Evolutionary conservation across 2,888 invertebrate species (phyloP), one percentile per base, ranked within the genome.

Genomic region (Napeogenes inachia): DNA sequence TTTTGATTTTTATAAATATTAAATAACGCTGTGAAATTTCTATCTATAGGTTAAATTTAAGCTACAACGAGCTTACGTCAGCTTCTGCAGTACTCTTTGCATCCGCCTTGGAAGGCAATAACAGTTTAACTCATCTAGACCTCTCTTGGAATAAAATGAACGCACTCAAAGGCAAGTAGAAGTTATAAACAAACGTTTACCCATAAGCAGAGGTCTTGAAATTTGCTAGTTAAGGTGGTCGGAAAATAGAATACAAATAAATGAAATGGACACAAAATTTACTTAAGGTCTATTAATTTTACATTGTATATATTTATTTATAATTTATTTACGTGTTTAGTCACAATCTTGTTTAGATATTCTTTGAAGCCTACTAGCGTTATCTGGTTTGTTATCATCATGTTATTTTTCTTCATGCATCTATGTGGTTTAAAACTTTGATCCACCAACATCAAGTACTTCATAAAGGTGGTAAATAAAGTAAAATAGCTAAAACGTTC

Each of bases 121-220:
- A 78, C 53, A 72, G 65, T 21, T 65, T 75, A 12, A 79, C 75
- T 2, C 74, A 76, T 59, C 68, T 81, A n/a, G 74, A 82, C 66
- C 46, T 82, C 21, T 81, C 80, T 0, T 79, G 79, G 80, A 83
- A 81, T 63, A 73, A 72, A 35, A 69, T 80, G 56, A 62, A 62
- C 66, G 4, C 57, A 13, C 54, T 64, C 54, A 68, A 66, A 65
- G 68, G 65, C 66, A 38, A 67, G 56, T 66, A 53, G 57, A 61
- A 63, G 58, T 66, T 59, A 67, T 65, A 65, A 65, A 58, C 61
- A 50, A 62, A 60, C 66, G 59, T 60, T 67, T 65, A 63, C 61
- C 59, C 57, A 59, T 63, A 57, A 38, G 63, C 61, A 60, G 54
- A 66, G 63, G 61, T 60, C 54, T 55, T 46, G 54, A 64, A 66